Evolutionary conservation across 2,797 vertebrate genomes (phyloP).

Genomic region (Pteropus rufus): DNA sequence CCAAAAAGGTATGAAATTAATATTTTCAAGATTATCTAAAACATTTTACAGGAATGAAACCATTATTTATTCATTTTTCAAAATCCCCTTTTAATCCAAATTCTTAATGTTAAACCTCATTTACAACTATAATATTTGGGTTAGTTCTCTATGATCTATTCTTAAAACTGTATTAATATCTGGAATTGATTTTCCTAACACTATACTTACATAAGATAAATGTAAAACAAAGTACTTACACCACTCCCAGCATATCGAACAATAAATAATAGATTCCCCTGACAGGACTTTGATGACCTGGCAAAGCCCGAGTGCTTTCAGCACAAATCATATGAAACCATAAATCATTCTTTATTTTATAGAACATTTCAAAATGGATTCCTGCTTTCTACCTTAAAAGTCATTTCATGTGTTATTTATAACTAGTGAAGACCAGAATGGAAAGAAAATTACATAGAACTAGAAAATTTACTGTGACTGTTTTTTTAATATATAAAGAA

Average conservation of each 20-base stretch:
- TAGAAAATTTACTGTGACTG: slow-evolving; percentile 83
- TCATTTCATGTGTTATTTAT: slow-evolving; percentile 91
- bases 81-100: slow-evolving; percentile 34
- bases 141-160: slow-evolving; percentile 62
- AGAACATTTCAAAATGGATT: slow-evolving; percentile 90
- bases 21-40: slow-evolving; percentile 37
- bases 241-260: slow-evolving; percentile 83
- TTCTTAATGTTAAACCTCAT: slow-evolving; percentile 31
- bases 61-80: not conserved
- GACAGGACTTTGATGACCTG: slow-evolving; percentile 90
- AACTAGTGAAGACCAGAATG: slow-evolving; percentile 83
- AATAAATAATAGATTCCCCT: slow-evolving; percentile 89
- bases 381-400: slow-evolving; percentile 90
- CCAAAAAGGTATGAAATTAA: slow-evolving; percentile 28
- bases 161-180: slow-evolving; percentile 75
- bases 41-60: slow-evolving; percentile 56
- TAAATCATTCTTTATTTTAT: slow-evolving; percentile 91
- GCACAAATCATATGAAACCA: slow-evolving; percentile 89
- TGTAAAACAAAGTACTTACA: slow-evolving; percentile 86
- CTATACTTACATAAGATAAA: slow-evolving; percentile 87
- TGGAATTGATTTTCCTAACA: slow-evolving; percentile 84
- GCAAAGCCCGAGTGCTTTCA: slow-evolving; percentile 89
- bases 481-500: slow-evolving; percentile 78
- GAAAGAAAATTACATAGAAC: slow-evolving; percentile 85
- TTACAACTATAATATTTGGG: slow-evolving; percentile 55